These are phyloP conservation scores for Aphidius colemani DNA, from an alignment of 2,888 invertebrate species.

Conservation along the genomic window DNA sequence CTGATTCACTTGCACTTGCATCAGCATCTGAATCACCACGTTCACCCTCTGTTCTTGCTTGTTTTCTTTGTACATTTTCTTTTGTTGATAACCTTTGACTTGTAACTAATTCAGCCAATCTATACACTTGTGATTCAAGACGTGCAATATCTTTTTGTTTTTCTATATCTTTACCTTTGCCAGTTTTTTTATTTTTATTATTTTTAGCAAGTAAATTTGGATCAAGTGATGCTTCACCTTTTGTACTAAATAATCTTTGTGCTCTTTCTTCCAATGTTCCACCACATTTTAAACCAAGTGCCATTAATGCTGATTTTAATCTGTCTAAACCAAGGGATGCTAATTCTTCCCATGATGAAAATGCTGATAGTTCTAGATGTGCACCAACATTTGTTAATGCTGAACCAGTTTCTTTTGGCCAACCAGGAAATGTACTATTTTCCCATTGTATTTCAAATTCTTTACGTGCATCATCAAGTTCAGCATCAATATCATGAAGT, in stretches of 20 bases:
- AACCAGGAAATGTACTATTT: slow-evolving; percentile 88
- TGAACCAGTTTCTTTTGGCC: slow-evolving; percentile 95
- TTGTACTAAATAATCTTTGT: slow-evolving; percentile 92
- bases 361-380: slow-evolving; percentile 96
- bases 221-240: slow-evolving; percentile 91
- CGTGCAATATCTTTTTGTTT: slow-evolving; percentile 86
- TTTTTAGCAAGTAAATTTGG: slow-evolving; percentile 85
- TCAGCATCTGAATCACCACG: slow-evolving; percentile 90
- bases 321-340: slow-evolving; percentile 96
- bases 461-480: slow-evolving; percentile 76
- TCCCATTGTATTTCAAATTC: slow-evolving; percentile 90
- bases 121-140: slow-evolving; percentile 89
- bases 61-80: slow-evolving; percentile 98
- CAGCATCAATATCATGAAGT: slow-evolving; percentile 78
- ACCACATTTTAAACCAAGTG: slow-evolving; percentile 96
- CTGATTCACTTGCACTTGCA: slow-evolving; percentile 78
- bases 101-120: slow-evolving; percentile 81
- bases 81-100: slow-evolving; percentile 89
- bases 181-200: slow-evolving; percentile 74
- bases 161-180: slow-evolving; percentile 66
- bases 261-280: slow-evolving; percentile 98
- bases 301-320: slow-evolving; percentile 95
- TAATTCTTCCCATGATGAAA: slow-evolving; percentile 95
- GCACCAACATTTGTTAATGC: slow-evolving; percentile 94
- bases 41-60: slow-evolving; percentile 93